Percentiles rank a stretch among this genome's conserved stretches.
phyloP scores from a whole-genome alignment of 1,140 invertebrate species.

The Drosophila setifemur region DNA sequence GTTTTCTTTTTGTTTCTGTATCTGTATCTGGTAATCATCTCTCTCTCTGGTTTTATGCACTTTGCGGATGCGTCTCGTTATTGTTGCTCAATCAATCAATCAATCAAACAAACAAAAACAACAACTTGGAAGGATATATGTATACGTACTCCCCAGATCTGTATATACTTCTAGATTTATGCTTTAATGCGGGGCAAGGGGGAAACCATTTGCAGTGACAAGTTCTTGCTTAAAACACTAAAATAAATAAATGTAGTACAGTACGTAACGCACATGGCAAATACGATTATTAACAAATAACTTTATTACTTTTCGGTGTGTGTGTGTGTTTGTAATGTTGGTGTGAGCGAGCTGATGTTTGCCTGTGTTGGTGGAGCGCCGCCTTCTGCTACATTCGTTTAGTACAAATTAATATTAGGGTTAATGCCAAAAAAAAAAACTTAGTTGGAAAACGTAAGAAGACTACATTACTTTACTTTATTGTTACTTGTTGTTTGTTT shows the following conservation, averaged over 20 bases:
- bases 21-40: not conserved
- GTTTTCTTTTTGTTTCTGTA: not conserved
- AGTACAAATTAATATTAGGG: conserved; percentile 42
- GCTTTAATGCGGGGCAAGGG: not conserved
- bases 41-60: conserved; percentile 3
- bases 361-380: conserved; percentile 10
- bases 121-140: conserved; percentile 72
- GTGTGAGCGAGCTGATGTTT: conserved; percentile 12
- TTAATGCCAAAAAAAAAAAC: conserved; percentile 44
- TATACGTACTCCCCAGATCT: conserved; percentile 9
- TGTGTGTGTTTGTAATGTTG: conserved; percentile 8
- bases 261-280: conserved; percentile 68
- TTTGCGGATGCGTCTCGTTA: conserved; percentile 19
- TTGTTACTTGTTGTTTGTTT: conserved; percentile 41
- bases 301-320: conserved; percentile 45
- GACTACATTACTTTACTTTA: conserved; percentile 49
- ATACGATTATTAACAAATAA: conserved; percentile 75
- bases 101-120: conserved; percentile 66
- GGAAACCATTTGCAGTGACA: conserved; percentile 59
- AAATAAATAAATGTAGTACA: conserved; percentile 66
- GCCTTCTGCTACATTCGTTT: conserved; percentile 38
- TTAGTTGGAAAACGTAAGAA: conserved; percentile 55
- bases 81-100: conserved; percentile 58
- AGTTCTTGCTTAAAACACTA: conserved; percentile 40
- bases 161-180: no score